Evolutionary conservation across 2,113 vertebrate genomes (phyloP).

Genomic region (Microcebus murinus): DNA sequence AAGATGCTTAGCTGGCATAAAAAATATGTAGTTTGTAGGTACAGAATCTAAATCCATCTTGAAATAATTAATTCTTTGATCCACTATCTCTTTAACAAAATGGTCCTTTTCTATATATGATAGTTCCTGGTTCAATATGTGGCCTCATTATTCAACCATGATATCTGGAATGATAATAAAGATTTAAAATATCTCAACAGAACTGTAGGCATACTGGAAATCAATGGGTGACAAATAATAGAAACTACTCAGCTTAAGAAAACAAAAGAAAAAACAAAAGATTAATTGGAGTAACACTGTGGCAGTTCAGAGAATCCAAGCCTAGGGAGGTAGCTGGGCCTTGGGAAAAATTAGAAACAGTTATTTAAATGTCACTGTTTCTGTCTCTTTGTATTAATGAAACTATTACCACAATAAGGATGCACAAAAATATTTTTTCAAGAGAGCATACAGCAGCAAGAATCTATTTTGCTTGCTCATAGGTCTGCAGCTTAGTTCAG

Average conservation of each 20-base stretch:
- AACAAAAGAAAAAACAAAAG: neutral
- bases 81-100: slow-evolving; percentile 45
- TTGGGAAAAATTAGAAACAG: slow-evolving; percentile 24
- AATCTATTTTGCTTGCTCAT: neutral
- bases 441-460: neutral
- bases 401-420: neutral
- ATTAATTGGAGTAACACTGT: neutral
- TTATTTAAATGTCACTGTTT: neutral
- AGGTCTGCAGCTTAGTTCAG: neutral
- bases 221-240: slow-evolving; percentile 16
- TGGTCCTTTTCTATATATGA: neutral
- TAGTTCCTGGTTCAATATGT: neutral
- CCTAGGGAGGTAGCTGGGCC: neutral
- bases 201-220: neutral
- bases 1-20: neutral
- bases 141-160: neutral
- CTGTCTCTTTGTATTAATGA: neutral
- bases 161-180: slow-evolving; percentile 38
- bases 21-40: neutral
- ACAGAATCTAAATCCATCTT: neutral
- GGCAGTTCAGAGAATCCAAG: neutral
- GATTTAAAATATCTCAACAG: slow-evolving; percentile 8
- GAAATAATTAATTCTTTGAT: neutral
- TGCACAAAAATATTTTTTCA: neutral
- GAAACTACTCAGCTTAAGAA: neutral